These are phyloP conservation scores for Pogonomyrmex barbatus DNA, from an alignment of 1,140 invertebrate species.

Conservation along the genomic window DNA sequence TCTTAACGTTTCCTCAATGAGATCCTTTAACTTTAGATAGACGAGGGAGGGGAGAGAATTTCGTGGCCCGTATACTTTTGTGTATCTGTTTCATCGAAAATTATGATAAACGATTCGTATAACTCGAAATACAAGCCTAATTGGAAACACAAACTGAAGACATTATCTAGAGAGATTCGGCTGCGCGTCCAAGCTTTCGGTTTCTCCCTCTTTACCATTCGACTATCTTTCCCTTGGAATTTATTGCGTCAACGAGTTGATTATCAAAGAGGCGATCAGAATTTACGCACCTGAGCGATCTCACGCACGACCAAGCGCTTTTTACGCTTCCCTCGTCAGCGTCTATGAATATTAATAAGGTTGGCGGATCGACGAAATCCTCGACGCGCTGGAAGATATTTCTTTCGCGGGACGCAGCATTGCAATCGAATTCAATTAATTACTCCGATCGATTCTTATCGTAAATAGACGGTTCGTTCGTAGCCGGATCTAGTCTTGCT, in stretches of 20 bases:
- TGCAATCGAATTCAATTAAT: conserved; percentile 48
- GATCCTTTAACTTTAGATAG: not conserved
- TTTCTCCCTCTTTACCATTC: conserved; percentile 8
- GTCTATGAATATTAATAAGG: conserved; percentile 69
- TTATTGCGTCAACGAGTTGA: conserved; percentile 62
- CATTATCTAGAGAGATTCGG: not conserved
- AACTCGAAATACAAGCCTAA: conserved; percentile 23
- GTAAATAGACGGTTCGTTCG: conserved; percentile 6
- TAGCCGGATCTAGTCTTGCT: not conserved
- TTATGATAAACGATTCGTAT: not conserved
- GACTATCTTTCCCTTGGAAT: conserved; percentile 21
- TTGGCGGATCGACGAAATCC: conserved; percentile 53
- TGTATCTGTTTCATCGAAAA: conserved; percentile 9
- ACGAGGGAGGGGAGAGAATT: not conserved
- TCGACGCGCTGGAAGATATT: conserved; percentile 20
- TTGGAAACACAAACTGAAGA: conserved; percentile 25
- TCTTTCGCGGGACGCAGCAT: conserved; percentile 27
- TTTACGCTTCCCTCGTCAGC: conserved; percentile 53
- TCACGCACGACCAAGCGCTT: conserved; percentile 39
- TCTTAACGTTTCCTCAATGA: conserved; percentile 2
- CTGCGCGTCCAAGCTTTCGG: not conserved
- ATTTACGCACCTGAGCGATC: conserved; percentile 55
- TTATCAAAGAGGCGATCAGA: conserved; percentile 53
- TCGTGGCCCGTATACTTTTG: not conserved
- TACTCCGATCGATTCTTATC: conserved; percentile 36